Evolutionary conservation across 2,888 invertebrate genomes (phyloP).

Genomic region (Cactoblastis cactorum): DNA sequence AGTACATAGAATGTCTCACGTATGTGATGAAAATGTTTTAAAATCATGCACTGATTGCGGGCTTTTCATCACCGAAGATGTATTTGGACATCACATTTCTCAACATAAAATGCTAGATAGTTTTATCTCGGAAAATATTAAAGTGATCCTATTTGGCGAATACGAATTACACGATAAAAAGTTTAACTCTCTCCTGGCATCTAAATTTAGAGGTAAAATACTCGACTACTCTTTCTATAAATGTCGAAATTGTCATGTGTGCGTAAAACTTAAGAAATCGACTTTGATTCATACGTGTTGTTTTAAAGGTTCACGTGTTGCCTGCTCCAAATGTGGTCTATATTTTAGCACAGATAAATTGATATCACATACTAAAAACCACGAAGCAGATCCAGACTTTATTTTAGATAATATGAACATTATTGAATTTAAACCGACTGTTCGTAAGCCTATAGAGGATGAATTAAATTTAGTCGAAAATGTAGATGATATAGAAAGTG

Average conservation of each 20-base stretch:
- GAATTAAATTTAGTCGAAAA: not conserved
- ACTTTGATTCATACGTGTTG: conserved; percentile 41
- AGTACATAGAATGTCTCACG: conserved; percentile 30
- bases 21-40: conserved; percentile 36
- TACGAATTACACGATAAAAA: conserved; percentile 15
- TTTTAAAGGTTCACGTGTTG: conserved; percentile 30
- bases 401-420: conserved; percentile 41
- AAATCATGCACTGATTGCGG: conserved; percentile 47
- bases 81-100: conserved; percentile 38
- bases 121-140: conserved; percentile 44
- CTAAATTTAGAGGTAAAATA: conserved; percentile 42
- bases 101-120: conserved; percentile 43
- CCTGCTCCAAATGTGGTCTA: conserved; percentile 47
- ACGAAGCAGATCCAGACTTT: conserved; percentile 44
- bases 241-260: conserved; percentile 48
- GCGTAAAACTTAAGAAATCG: conserved; percentile 30
- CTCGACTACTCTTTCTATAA: conserved; percentile 51
- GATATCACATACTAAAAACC: conserved; percentile 40
- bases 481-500: not conserved
- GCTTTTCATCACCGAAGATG: conserved; percentile 34
- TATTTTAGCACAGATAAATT: conserved; percentile 40
- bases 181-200: conserved; percentile 6
- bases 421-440: conserved; percentile 1
- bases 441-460: conserved; percentile 22
- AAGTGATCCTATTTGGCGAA: conserved; percentile 48